Evolutionary conservation across 2,888 invertebrate species (phyloP), one percentile per base, ranked within the genome.

Genomic region (Temnothorax unifasciatus): DNA sequence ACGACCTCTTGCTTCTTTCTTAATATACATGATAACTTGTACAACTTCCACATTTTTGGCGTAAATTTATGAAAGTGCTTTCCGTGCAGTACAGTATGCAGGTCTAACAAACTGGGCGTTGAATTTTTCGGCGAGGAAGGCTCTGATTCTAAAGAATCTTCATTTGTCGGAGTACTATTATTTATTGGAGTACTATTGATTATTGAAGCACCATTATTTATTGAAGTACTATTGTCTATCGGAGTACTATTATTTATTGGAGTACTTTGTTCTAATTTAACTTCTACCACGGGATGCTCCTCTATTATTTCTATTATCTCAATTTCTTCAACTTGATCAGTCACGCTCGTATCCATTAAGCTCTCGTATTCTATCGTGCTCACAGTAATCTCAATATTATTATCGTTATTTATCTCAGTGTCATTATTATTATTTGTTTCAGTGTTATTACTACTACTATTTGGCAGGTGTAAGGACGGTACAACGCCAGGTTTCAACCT

Each of bases 11-110:
- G 79, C 15, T 57, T 82, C 8, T 47, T 76, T 13, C 11, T 76
- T 13, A 76, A 66, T 44, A 82, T 77, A 13, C 57, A 77, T 2
- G 61, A 61, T 0, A 76, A 21, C 34, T 77, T 75, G 11, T 82
- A 82, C n/a, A 76, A 21, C 21, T 82, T 82, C 82, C 82, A 82
- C 44, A 82, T 76, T 82, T 76, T 76, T 38, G 82, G 74, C 0
- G 76, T 76, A 54, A 82, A 82, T 2, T 77, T 50, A 1, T 74
- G 74, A 44, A 75, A 75, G 21, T 41, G 13, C 18, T 64, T 77
- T 41, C 2, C 57, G 0, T 50, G 44, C n/a, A 73, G 3, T 50
- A 61, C 44, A 74, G 13, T 63, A 18, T 77, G 77, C 9, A 47
- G 2, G 0, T 82, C 73, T 8, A 18, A 59, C 1, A 52, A 50